Base-by-base conservation (phyloP, 2,888 invertebrate genomes). In the Phalera bucephala region DNA sequence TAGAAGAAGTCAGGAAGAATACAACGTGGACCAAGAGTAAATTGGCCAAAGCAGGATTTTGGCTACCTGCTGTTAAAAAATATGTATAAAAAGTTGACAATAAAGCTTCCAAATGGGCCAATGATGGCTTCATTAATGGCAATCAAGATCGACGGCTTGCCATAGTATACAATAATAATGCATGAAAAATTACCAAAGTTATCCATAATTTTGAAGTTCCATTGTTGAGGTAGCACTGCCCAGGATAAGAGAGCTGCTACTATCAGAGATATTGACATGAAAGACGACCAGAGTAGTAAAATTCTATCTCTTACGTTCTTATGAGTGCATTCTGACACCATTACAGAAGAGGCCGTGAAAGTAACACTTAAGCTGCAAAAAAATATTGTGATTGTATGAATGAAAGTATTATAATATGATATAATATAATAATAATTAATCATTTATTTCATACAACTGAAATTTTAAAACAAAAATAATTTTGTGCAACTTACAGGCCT, bases 241-340 rank as follows among this genome's bases (percentile, higher is more conserved):
- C 78, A 80, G 0, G 76, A 64, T 6, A 74, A 54, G 0, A 74
- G 47, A 1, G 74, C 64, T 0, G 56, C 36, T 0, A 64, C 12
- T 1, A 74, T 60, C 1, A 72, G 39, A 0, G 74, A 65, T 0
- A 62, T 10, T 0, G 74, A 68, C 51, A 68, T 59, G 14, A 73
- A 75, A 0, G 69, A 55, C 0, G 66, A 54, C 22, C 61, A 59
- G 2, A 65, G 9, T 22, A 80, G 19, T 20, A 76, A 31, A 4
- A 72, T 48, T 39, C 64, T 54, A 36, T 79, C 72, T 38, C 79
- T 58, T 3, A 74, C 48, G 2, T 53, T 43, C 27, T 65, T 65
- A 37, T 69, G 71, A 1, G 67, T 63, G 17, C 72, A 59, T 35
- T 79, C 79, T 5, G 73, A 57, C 2, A 77, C 38, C 65, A 76